Evolutionary conservation across 2,797 vertebrate genomes (phyloP).

Genomic region (Hoplostethus atlanticus): DNA sequence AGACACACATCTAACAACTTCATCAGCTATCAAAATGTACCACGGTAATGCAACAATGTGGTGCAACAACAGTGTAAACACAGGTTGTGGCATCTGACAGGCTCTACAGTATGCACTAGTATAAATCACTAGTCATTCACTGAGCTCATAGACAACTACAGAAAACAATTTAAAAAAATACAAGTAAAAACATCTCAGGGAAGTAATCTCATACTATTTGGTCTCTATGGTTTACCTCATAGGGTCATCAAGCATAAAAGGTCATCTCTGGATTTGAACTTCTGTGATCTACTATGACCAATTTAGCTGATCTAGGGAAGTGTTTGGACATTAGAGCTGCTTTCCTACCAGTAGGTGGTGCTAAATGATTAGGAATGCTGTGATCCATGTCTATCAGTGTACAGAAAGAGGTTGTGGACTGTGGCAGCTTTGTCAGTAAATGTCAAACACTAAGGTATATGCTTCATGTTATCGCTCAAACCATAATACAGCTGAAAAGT

Average conservation of each 20-base stretch:
- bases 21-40: too few species aligned
- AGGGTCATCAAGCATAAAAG: background rate
- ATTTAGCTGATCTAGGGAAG: background rate
- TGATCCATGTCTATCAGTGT: background rate
- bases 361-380: conserved; percentile 51
- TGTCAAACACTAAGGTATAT: background rate
- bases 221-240: conserved; percentile 1
- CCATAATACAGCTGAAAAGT: background rate
- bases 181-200: background rate
- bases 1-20: too few species aligned
- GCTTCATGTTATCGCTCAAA: background rate
- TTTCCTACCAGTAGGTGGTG: conserved; percentile 64
- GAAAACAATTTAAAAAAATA: too few species aligned
- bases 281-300: background rate
- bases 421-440: background rate
- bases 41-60: background rate
- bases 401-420: background rate
- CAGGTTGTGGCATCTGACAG: background rate
- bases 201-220: background rate
- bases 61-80: background rate
- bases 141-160: background rate
- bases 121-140: conserved; percentile 1
- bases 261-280: background rate
- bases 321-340: conserved; percentile 1
- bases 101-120: background rate